Evolutionary conservation across 1,140 invertebrate species (phyloP), one percentile per base, ranked within the genome.

Genomic region (Piezodorus guildinii): DNA sequence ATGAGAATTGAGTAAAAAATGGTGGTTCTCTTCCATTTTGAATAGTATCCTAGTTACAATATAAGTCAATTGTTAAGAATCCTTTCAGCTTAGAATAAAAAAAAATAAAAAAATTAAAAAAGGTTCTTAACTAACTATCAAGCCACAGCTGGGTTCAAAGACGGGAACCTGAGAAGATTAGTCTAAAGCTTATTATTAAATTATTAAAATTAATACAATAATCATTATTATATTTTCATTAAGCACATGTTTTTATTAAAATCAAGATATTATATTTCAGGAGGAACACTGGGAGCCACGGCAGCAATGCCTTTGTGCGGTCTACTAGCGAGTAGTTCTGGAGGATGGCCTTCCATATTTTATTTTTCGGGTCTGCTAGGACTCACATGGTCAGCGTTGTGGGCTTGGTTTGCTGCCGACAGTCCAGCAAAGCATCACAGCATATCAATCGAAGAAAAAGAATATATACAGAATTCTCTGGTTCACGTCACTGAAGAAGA

Each of bases 251-350:
- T 46, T 12, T 15, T 15, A 46, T 46, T 46, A 46, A 46, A 12
- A 46, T 46, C 2, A 4, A 16, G 10, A 16, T 46, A 12, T 49
- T 1, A 49, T 49, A 6, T 1, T n/a, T 17, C 9, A 62, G 69
- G 75, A 44, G 70, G 71, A 3, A 70, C 72, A 16, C 67, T 75
- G 17, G 74, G 73, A 62, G 73, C 74, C 49, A 82, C 91, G 70
- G 73, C 74, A 1, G 76, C 75, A 70, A 71, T 74, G 71, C 81
- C 80, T 25, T 78, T 79, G 64, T 79, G 81, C 65, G 84, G 84
- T 0, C 75, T 80, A 25, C 73, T 86, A 12, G 62, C 65, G 1
- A 62, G 58, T 16, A 62, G 65, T 16, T 17, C 25, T 27, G 62
- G 62, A 6, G 67, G 67, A n/a, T 68, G 67, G 67, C 67, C 67